phyloP scores from a whole-genome alignment of 2,113 vertebrate species.

The Beaufortia kweichowensis region DNA sequence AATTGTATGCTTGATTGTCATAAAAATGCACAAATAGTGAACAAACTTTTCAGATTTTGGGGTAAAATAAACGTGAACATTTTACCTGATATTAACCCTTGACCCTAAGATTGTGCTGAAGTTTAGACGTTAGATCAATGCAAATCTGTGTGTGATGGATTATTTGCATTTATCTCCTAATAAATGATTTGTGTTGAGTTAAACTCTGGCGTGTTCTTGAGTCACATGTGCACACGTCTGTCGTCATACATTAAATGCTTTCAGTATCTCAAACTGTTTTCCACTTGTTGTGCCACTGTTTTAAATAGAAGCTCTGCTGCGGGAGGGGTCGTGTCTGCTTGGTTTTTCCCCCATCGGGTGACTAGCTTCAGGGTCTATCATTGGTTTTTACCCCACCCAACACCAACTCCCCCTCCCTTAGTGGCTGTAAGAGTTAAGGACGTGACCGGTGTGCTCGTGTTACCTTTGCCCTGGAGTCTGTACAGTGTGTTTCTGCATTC shows the following conservation, averaged over 20 bases:
- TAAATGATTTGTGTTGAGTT: neutral
- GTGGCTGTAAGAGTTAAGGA: constrained; percentile 35
- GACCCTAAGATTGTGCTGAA: neutral
- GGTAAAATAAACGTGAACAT: too few species aligned
- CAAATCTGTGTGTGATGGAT: neutral
- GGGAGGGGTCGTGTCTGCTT: constrained; percentile 15
- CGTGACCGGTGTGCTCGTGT: constrained; percentile 7
- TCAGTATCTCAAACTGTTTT: constrained; percentile 36
- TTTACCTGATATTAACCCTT: neutral
- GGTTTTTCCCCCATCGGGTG: constrained; percentile 34
- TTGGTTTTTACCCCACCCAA: constrained; percentile 19
- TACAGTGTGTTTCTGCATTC: constrained; percentile 12
- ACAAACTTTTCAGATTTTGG: too few species aligned
- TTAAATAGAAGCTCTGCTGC: constrained; percentile 36
- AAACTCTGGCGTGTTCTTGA: neutral
- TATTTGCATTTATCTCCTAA: neutral
- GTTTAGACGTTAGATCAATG: neutral
- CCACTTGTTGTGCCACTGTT: constrained; percentile 29
- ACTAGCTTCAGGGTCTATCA: constrained; percentile 31
- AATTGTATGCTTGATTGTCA: too few species aligned
- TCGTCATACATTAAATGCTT: constrained; percentile 7
- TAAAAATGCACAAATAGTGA: too few species aligned
- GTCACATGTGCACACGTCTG: neutral
- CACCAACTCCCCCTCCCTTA: neutral
- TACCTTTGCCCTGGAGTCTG: constrained; percentile 52